Evolutionary conservation across 2,113 vertebrate species (phyloP), one percentile per base, ranked within the genome.

Genomic region (Oostethus manadensis): DNA sequence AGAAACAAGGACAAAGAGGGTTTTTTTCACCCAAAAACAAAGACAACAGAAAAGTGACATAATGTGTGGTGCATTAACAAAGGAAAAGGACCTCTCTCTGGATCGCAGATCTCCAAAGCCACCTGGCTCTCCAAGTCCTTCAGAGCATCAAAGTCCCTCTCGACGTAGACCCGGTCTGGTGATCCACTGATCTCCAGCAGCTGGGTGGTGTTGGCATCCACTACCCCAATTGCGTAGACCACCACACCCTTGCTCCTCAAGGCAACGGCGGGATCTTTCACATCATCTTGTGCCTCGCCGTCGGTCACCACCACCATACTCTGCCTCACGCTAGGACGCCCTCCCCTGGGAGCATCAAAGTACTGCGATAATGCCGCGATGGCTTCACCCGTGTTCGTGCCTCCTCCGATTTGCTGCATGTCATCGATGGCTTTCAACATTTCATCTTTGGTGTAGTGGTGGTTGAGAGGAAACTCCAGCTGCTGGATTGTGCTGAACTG

Each of bases 261-360:
- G 4, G 45, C 62, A 6, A 66, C 67, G 4, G 93, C 92, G 0
- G 91, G 87, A 0, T 0, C 1, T 58, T 11, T 62, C 1, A 93
- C 91, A 1, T 70, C 43, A 51, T 95, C 92, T 10, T 88, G 80
- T 2, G 93, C 60, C 23, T 89, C 79, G 0, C 92, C 92, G 18
- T 93, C 92, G 0, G 92, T 94, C 26, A 94, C 82, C 26, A 94
- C 84, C 29, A 94, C 81, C 45, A 95, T 82, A 67, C 90, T 86
- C 61, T 92, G 90, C 18, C 66, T 82, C 21, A 87, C 40, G 9
- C 21, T 13, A 0, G 82, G 71, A 14, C 92, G 91, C 4, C 92
- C 92, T 59, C 92, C 92, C 1, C 4, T 62, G 14, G 29, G 0
- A 3, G 17, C 6, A 14, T 86, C 82, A 64, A 94, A 95, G 60